Evolutionary conservation across 2,113 vertebrate genomes (phyloP).

Genomic region (Genyomyrus donnyi): DNA sequence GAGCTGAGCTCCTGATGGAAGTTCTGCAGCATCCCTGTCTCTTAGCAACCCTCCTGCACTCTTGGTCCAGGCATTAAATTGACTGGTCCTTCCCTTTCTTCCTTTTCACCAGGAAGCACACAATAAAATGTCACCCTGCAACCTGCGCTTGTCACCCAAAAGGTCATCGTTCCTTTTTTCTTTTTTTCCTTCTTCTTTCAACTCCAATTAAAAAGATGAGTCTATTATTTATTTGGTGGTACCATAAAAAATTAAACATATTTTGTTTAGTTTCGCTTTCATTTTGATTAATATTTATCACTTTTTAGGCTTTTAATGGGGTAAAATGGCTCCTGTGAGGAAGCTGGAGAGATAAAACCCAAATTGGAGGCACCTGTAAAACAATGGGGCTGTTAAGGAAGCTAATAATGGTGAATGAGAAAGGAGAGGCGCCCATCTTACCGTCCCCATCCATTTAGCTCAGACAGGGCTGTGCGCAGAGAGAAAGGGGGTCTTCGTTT

Average conservation of each 20-base stretch:
- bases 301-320: constrained; percentile 20
- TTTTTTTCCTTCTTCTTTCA: constrained; percentile 53
- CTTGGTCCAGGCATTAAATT: constrained; percentile 86
- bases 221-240: constrained; percentile 56
- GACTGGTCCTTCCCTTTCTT: constrained; percentile 80
- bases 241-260: constrained; percentile 9
- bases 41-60: constrained; percentile 88
- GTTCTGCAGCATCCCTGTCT: constrained; percentile 90
- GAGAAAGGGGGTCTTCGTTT: constrained; percentile 57
- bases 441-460: constrained; percentile 59
- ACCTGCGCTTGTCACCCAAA: constrained; percentile 84
- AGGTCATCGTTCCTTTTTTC: constrained; percentile 71
- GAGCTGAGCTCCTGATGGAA: constrained; percentile 81
- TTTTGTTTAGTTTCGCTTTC: constrained; percentile 39
- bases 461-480: constrained; percentile 38
- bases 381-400: constrained; percentile 66
- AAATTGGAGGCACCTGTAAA: constrained; percentile 78
- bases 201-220: constrained; percentile 71
- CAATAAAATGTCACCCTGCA: constrained; percentile 89
- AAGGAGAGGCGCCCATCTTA: constrained; percentile 49
- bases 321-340: constrained; percentile 36
- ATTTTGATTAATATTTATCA: constrained; percentile 65
- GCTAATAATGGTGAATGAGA: constrained; percentile 57
- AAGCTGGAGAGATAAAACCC: constrained; percentile 57
- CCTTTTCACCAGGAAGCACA: constrained; percentile 74